Conservation (phyloP, 2,113 vertebrate species). For the Varanus salvator region DNA sequence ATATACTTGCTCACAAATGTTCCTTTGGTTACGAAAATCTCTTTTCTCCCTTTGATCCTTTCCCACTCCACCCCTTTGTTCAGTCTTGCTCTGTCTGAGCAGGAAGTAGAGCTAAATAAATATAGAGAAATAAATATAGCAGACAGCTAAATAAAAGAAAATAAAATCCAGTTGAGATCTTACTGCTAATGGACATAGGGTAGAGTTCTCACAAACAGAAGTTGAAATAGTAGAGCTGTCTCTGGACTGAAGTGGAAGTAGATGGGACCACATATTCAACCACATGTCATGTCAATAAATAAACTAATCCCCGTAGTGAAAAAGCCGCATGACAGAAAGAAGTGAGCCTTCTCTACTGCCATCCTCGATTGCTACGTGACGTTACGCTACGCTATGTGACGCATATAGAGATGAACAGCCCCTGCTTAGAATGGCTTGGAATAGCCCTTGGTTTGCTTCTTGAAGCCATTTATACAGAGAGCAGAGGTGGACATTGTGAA, state of each 20-base stretch:
- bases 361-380: too few species aligned
- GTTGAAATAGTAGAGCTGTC: too few species aligned
- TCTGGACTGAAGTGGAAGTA: too few species aligned
- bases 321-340: not conserved
- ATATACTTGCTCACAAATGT: not conserved
- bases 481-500: too few species aligned
- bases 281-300: not conserved
- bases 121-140: not conserved
- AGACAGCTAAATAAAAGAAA: too few species aligned
- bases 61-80: not conserved
- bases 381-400: too few species aligned
- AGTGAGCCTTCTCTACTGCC: not conserved
- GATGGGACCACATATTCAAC: not conserved
- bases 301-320: not conserved
- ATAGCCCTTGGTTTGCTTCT: too few species aligned
- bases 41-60: not conserved
- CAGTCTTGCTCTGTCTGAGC: not conserved
- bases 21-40: not conserved
- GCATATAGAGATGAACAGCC: too few species aligned
- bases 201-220: not conserved
- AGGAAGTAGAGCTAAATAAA: not conserved
- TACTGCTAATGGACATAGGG: not conserved
- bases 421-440: too few species aligned
- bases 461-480: too few species aligned
- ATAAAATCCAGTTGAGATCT: not conserved